Conservation (phyloP, 1,140 invertebrate species). For the Conus ventricosus region DNA sequence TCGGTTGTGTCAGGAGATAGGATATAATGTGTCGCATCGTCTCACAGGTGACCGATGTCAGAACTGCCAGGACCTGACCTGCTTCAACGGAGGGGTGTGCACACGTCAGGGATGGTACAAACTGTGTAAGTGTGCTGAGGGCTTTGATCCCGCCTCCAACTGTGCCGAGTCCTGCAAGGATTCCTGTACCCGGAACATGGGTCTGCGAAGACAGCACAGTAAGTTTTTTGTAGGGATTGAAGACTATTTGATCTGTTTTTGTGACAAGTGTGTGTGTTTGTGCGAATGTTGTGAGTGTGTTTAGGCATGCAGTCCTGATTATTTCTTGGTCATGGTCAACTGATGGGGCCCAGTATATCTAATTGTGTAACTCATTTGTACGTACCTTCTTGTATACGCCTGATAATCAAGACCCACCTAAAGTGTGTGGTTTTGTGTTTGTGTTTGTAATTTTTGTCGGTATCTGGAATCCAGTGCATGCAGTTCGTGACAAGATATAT, state of each 20-base stretch:
- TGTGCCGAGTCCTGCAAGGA: slow-evolving; percentile 29
- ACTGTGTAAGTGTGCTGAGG: slow-evolving; percentile 40
- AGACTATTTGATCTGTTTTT: no score
- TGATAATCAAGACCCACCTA: no score
- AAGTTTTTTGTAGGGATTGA: background rate
- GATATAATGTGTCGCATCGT: no score
- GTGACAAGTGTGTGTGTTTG: background rate
- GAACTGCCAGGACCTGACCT: slow-evolving; percentile 78
- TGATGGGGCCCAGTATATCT: no score
- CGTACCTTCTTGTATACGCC: no score
- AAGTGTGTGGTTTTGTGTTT: no score
- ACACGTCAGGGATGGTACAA: slow-evolving; percentile 26
- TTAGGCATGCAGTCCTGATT: background rate
- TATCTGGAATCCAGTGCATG: no score
- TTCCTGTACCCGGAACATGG: background rate
- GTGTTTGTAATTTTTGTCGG: no score
- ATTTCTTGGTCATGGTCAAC: no score
- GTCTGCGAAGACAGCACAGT: background rate
- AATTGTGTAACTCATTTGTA: no score
- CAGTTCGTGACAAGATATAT: no score
- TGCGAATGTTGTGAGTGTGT: background rate
- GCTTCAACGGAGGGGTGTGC: slow-evolving; percentile 76
- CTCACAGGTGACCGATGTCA: slow-evolving; percentile 75
- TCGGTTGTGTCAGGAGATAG: no score
- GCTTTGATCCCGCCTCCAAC: slow-evolving; percentile 32